Evolutionary conservation across 2,113 vertebrate species (phyloP).

Genomic region (Cercopithecus mona): DNA sequence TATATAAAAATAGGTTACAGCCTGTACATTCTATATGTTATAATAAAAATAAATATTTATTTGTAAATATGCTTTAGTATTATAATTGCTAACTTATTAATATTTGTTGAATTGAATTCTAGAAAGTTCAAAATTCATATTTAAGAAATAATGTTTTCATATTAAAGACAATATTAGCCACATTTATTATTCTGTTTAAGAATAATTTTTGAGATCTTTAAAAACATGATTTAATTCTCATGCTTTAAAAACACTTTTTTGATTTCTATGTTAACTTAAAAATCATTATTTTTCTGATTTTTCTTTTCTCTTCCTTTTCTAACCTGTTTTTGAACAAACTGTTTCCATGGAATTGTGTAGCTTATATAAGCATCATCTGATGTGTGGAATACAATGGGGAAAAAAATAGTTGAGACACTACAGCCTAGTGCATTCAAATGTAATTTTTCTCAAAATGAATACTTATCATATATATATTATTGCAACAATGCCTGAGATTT

Average conservation of each 20-base stretch:
- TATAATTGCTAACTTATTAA: neutral
- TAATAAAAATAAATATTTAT: constrained; percentile 4
- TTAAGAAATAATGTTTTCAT: constrained; percentile 37
- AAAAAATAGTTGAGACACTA: neutral
- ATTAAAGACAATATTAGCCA: neutral
- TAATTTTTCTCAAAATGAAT: neutral
- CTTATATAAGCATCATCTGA: neutral
- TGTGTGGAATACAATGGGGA: neutral
- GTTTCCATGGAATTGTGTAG: neutral
- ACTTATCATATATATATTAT: neutral
- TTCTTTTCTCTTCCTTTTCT: neutral
- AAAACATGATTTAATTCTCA: constrained; percentile 17
- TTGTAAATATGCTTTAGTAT: neutral
- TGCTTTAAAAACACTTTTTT: constrained; percentile 12
- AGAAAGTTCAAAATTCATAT: constrained; percentile 22
- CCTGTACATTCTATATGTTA: neutral
- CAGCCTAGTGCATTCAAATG: neutral
- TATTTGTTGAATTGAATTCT: constrained; percentile 1
- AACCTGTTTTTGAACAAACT: neutral
- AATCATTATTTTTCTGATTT: neutral
- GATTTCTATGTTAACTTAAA: neutral
- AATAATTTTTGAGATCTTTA: neutral
- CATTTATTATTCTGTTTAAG: constrained; percentile 1
- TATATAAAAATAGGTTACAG: neutral
- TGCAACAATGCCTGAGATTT: neutral